Percentiles rank a stretch among this genome's conserved stretches.
Evolutionary conservation across 1,140 invertebrate species (phyloP).

Genomic region (Vollenhovia emeryi): DNA sequence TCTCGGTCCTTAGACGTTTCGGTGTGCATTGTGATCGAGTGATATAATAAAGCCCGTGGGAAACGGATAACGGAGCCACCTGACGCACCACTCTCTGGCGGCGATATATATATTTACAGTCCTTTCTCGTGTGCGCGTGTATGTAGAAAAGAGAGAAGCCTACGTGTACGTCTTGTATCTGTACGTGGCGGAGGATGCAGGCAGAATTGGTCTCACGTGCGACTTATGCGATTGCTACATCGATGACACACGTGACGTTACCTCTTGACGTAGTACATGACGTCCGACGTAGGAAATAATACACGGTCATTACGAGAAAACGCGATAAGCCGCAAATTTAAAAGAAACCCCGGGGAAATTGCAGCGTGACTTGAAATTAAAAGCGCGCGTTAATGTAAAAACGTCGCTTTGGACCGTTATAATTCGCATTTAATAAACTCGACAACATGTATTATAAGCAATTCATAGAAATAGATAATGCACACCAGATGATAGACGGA

Average conservation of each 20-base stretch:
- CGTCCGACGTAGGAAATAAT: not conserved
- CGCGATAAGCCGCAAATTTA: not conserved
- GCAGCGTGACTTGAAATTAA: not conserved
- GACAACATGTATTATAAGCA: constrained; percentile 20
- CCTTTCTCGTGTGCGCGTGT: not conserved
- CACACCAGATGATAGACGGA: constrained; percentile 62
- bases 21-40: constrained; percentile 82
- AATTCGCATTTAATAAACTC: constrained; percentile 47
- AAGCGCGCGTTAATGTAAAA: constrained; percentile 16
- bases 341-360: not conserved
- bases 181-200: constrained; percentile 8
- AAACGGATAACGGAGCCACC: constrained; percentile 82
- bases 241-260: not conserved
- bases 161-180: not conserved
- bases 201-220: not conserved
- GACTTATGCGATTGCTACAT: constrained; percentile 4
- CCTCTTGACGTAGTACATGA: not conserved
- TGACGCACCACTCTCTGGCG: constrained; percentile 78
- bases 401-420: constrained; percentile 2
- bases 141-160: not conserved
- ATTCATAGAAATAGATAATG: constrained; percentile 39
- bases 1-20: constrained; percentile 74
- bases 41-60: constrained; percentile 84
- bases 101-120: constrained; percentile 68
- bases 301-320: not conserved